Base-by-base conservation (phyloP, 2,113 vertebrate genomes). In the Mohoua ochrocephala region DNA sequence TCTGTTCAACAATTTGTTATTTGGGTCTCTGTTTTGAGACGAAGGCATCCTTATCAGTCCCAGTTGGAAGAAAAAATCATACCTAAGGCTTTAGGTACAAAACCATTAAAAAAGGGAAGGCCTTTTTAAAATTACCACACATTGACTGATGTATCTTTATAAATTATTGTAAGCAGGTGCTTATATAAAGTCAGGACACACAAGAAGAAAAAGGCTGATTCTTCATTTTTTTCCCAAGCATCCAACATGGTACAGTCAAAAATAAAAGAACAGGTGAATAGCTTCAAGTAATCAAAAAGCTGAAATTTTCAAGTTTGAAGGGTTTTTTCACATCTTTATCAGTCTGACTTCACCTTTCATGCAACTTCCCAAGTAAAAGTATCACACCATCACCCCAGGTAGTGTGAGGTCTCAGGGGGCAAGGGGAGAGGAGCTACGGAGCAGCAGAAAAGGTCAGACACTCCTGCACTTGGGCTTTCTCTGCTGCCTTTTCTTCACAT, bases 1-100 rank as follows among this genome's bases (percentile, higher is more conserved):
- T 90, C 75, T 88, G 79, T 80, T 91, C 90, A 63, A 67, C 59
- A 90, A 54, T 93, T 94, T 96, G 82, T 39, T 86, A 80, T 59
- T 94, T n/a, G 15, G 60, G 73, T 82, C 71, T 77, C 82, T 92
- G 53, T 75, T 93, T 83, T 44, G 52, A 90, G 60, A 68, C 52
- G 93, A 81, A 93, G 69, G 41, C n/a, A 68, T 52, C 53, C 52
- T 27, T 52, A 70, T 67, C 22, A 17, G 78, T 33, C n/a, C 45
- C 22, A 42, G 53, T 7, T 44, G 39, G 42, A 19, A 33, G 28
- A 41, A 74, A 74, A 65, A 60, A 35, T 61, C 50, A 57, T 54
- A 84, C 39, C 33, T 67, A 56, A 68, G n/a, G 27, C 9, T 89
- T 85, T 81, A 90, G 78, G 54, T 39, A 65, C 20, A 91, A 85